Conservation (phyloP, 2,888 invertebrate species). For the Fragum fragum region DNA sequence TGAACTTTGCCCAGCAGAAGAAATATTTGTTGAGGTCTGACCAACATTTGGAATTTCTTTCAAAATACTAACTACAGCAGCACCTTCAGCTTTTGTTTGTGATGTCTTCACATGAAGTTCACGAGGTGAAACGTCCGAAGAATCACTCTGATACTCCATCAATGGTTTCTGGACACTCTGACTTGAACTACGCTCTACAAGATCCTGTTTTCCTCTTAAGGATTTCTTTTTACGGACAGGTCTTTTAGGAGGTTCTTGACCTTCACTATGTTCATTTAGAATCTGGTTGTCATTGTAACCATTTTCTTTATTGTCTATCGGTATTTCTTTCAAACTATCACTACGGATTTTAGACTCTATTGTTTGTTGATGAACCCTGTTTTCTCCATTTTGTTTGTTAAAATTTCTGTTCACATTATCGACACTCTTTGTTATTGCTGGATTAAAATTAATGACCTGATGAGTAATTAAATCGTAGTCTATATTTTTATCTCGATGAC, state of each 20-base stretch:
- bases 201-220: slow-evolving; percentile 29
- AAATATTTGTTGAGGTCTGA: background rate
- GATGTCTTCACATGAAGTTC: background rate
- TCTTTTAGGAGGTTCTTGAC: slow-evolving; percentile 46
- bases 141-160: slow-evolving; percentile 66
- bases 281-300: slow-evolving; percentile 16
- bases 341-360: slow-evolving; percentile 14
- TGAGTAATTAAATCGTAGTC: slow-evolving; percentile 56
- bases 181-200: background rate
- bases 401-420: slow-evolving; percentile 15
- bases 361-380: slow-evolving; percentile 13
- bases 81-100: slow-evolving; percentile 1
- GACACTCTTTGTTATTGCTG: slow-evolving; percentile 34
- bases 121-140: slow-evolving; percentile 60
- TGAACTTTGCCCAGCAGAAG: background rate
- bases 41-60: background rate
- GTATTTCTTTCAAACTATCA: background rate
- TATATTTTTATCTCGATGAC: slow-evolving; percentile 34
- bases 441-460: slow-evolving; percentile 58
- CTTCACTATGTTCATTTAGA: background rate
- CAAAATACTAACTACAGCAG: background rate
- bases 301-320: slow-evolving; percentile 10
- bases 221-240: slow-evolving; percentile 64
- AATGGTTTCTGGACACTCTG: slow-evolving; percentile 35
- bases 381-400: slow-evolving; percentile 30